phyloP scores from a whole-genome alignment of 2,113 vertebrate genomes.

The Pygathrix nemaeus region DNA sequence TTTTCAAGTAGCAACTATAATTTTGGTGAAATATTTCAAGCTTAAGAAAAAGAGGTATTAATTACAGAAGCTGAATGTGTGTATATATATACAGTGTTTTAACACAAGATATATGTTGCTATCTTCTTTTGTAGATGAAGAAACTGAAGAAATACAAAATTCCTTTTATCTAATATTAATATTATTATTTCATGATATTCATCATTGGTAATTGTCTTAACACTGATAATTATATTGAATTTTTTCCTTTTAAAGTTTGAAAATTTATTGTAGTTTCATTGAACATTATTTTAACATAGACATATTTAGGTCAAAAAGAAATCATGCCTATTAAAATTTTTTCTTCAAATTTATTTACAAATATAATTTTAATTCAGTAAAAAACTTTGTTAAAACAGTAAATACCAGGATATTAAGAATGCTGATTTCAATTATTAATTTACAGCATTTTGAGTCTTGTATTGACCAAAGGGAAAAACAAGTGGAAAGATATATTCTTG shows the following conservation, averaged over 20 bases:
- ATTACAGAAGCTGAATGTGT: neutral
- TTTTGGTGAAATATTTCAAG: neutral
- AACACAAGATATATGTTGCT: too few relatives aligned
- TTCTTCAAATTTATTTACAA: constrained; percentile 5
- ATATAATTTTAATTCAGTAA: neutral
- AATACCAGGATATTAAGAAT: constrained; percentile 80
- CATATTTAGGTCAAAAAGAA: neutral
- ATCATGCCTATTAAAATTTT: neutral
- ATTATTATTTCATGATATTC: neutral
- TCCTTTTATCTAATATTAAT: neutral
- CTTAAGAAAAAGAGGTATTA: neutral
- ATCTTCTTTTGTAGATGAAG: neutral
- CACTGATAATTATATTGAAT: neutral
- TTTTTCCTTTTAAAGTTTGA: neutral
- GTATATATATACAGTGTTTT: too few relatives aligned
- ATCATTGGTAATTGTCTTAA: neutral
- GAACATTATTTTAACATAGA: neutral
- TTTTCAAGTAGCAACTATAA: neutral
- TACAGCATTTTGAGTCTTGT: constrained; percentile 74
- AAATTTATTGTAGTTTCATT: neutral
- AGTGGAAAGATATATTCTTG: constrained; percentile 78
- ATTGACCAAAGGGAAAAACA: constrained; percentile 75
- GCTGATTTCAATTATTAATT: constrained; percentile 83
- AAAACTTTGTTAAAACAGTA: constrained; percentile 66
- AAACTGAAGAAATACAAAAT: neutral